Conservation (phyloP, 2,888 invertebrate species). For the Oscheius sp. region DNA sequence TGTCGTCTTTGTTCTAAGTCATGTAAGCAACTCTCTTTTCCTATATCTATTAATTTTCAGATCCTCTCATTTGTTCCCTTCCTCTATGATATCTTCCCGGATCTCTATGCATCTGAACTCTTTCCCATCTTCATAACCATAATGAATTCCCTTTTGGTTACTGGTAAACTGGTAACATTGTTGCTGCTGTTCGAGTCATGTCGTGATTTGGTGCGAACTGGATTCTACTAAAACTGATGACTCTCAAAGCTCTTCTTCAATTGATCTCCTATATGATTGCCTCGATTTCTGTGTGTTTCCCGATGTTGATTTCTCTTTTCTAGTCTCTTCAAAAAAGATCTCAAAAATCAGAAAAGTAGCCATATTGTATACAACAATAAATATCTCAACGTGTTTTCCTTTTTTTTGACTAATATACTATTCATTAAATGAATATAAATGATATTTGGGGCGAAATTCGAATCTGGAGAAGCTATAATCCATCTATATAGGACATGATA, state of each 20-base stretch:
- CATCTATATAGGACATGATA: no score
- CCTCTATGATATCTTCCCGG: constrained; percentile 34
- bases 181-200: constrained; percentile 22
- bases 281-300: background rate
- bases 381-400: no score
- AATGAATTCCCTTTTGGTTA: constrained; percentile 24
- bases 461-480: no score
- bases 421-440: no score
- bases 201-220: constrained; percentile 15
- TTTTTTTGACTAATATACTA: no score
- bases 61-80: constrained; percentile 30
- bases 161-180: constrained; percentile 27
- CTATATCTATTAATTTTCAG: no score
- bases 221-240: constrained; percentile 1
- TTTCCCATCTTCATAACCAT: constrained; percentile 29
- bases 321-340: background rate
- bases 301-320: background rate
- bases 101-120: constrained; percentile 8
- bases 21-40: constrained; percentile 6
- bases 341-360: background rate
- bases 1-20: constrained; percentile 13
- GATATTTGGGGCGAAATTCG: no score
- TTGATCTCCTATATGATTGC: background rate
- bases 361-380: no score
- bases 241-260: background rate